Evolutionary conservation across 2,113 vertebrate species (phyloP).

Genomic region (Sciurus niger): DNA sequence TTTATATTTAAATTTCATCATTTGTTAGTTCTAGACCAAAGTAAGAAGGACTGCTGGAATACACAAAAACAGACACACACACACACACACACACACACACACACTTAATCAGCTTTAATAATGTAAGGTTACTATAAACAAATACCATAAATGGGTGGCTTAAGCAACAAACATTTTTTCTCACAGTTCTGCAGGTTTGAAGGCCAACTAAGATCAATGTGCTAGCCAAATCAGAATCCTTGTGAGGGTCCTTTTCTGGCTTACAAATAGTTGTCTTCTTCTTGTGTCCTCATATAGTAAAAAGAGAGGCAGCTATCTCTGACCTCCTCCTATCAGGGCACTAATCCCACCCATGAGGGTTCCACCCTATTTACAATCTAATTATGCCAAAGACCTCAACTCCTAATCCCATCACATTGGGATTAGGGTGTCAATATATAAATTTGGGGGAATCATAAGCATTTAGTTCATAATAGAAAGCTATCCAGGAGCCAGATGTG

Average conservation of each 20-base stretch:
- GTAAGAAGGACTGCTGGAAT: neutral
- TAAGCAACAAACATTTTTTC: neutral
- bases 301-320: neutral
- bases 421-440: neutral
- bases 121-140: too few species aligned
- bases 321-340: neutral
- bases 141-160: neutral
- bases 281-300: neutral
- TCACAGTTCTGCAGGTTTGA: neutral
- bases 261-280: neutral
- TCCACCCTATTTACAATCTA: neutral
- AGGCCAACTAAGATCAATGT: neutral
- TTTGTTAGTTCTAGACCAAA: neutral
- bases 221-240: neutral
- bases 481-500: neutral
- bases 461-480: neutral
- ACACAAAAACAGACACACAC: neutral
- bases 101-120: neutral
- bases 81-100: neutral
- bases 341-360: neutral
- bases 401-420: neutral
- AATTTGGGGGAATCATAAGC: neutral
- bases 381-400: neutral
- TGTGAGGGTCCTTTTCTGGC: neutral
- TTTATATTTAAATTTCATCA: neutral